phyloP scores from a whole-genome alignment of 2,888 invertebrate genomes.

The Gisinianus flammeolus region DNA sequence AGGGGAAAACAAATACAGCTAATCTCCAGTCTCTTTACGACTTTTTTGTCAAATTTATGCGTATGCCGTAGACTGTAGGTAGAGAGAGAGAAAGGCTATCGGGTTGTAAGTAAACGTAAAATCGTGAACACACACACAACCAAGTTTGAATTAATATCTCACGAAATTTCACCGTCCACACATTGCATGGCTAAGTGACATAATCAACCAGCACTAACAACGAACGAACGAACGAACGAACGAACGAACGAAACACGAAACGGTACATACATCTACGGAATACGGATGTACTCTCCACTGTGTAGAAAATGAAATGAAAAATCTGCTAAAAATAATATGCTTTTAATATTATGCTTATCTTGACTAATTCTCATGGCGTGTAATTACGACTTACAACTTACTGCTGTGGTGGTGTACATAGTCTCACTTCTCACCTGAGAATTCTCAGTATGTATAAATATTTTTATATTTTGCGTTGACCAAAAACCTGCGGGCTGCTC shows the following conservation, averaged over 20 bases:
- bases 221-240: neutral
- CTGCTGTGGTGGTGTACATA: no score
- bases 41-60: conserved; percentile 11
- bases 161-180: conserved; percentile 26
- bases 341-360: conserved; percentile 30
- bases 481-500: no score
- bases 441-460: no score
- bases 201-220: conserved; percentile 27
- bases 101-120: neutral
- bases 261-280: neutral
- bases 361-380: neutral
- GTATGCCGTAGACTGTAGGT: neutral
- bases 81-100: neutral
- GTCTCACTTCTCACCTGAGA: no score
- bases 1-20: conserved; percentile 7
- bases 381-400: neutral
- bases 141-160: conserved; percentile 25
- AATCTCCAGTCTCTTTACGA: conserved; percentile 3
- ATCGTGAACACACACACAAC: neutral
- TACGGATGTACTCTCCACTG: neutral
- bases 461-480: no score
- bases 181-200: conserved; percentile 32
- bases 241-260: neutral
- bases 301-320: conserved; percentile 25
- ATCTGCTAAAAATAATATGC: conserved; percentile 20